Conservation (phyloP, 1,140 invertebrate genomes). For the Bradynema listronoti region DNA sequence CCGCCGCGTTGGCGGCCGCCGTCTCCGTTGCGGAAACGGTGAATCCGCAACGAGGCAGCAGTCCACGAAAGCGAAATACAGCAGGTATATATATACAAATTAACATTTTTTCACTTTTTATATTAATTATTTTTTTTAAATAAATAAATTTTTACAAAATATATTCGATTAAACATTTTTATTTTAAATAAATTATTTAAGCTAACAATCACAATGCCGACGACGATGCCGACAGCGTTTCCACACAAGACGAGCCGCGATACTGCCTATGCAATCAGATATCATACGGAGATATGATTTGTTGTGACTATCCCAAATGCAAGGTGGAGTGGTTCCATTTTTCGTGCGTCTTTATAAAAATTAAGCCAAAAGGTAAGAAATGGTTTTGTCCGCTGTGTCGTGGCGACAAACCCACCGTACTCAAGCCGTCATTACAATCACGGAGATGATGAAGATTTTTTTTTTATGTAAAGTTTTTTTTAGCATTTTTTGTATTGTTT, state of each 20-base stretch:
- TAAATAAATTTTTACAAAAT: too few species aligned
- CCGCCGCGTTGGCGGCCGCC: constrained; percentile 12
- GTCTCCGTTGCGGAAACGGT: constrained; percentile 7
- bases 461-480: too few species aligned
- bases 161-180: too few species aligned
- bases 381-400: constrained; percentile 14
- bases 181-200: too few species aligned
- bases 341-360: constrained; percentile 28
- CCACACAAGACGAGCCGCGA: constrained; percentile 73
- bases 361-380: constrained; percentile 14
- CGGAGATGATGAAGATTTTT: too few species aligned
- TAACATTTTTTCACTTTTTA: too few species aligned
- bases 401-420: constrained; percentile 4
- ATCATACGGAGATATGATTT: constrained; percentile 97
- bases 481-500: too few species aligned
- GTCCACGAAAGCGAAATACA: constrained; percentile 16
- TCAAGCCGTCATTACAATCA: neutral
- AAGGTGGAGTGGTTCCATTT: constrained; percentile 99
- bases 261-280: constrained; percentile 98
- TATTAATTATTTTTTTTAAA: too few species aligned
- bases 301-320: constrained; percentile 83
- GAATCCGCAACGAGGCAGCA: constrained; percentile 6
- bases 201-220: neutral
- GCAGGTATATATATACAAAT: too few species aligned
- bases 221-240: neutral